Base-by-base conservation (phyloP, 1,140 invertebrate genomes). In the Hypsibius dujardini region DNA sequence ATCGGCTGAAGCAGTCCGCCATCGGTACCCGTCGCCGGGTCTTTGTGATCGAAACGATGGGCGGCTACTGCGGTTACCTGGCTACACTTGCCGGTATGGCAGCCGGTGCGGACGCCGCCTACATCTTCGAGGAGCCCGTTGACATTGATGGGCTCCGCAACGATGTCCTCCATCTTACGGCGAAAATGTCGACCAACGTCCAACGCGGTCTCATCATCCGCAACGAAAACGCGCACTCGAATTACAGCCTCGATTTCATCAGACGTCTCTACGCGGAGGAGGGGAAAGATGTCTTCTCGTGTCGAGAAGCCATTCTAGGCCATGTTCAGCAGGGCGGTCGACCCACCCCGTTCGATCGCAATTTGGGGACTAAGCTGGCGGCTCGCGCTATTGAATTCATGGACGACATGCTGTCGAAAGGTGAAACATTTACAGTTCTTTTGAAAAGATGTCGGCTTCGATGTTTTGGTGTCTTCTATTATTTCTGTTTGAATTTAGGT, bases 1-100 rank as follows among this genome's bases (percentile, higher is more conserved):
- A 99, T 80, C 86, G 95, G 59, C 98, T 95, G 76, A 84, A 91
- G 28, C 91, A 94, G 77, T 94, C 90, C 45, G 92, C 92, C 2
- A 90, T 93, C 80, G 92, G 92, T 72, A 94, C 91, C 0, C 94
- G 94, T 78, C 85, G 91, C 7, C 85, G 92, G 74, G 91, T 92
- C 1, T 99, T 99, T 80, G 87, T 99, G 40, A 90, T 99, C 74
- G 96, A 99, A 83, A 98, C 94, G 0, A 98, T 98, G 95, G 95
- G 95, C 59, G 95, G 95, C 1, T 97, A 88, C 80, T 98, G 95
- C 79, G 95, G 96, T 46, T 98, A 98, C 81, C 82, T 98, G 74
- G 93, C 95, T 70, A 98, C 94, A 1, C 80, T 97, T 69, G 90
- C 92, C 75, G 95, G 88, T 70, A 76, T 98, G 67, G 95, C 95